phyloP scores from a whole-genome alignment of 2,888 invertebrate genomes.

The Epinotia nisella region DNA sequence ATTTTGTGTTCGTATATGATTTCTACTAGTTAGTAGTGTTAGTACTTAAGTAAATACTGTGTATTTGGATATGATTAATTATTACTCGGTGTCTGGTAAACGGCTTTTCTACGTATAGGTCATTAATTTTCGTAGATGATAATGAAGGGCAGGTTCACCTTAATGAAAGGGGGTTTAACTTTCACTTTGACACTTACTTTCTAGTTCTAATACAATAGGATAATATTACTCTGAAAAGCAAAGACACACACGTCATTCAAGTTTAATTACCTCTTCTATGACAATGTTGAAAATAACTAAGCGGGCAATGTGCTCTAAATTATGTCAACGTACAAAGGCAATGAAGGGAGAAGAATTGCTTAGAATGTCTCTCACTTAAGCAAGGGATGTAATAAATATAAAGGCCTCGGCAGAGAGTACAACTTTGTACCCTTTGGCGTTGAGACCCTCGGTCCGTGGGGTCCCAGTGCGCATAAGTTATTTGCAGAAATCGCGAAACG shows the following conservation, averaged over 20 bases:
- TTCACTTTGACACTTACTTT: not conserved
- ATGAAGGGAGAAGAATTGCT: too few species aligned
- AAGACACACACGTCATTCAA: not conserved
- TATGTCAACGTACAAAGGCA: too few species aligned
- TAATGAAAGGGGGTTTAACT: constrained; percentile 1
- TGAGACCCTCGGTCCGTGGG: too few species aligned
- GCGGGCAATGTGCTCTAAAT: not conserved
- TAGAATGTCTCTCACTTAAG: not conserved
- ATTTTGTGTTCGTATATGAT: constrained; percentile 12
- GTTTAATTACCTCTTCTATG: not conserved
- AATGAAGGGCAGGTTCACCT: constrained; percentile 13
- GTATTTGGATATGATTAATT: constrained; percentile 20
- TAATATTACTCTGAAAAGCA: not conserved
- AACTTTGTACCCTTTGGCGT: too few species aligned
- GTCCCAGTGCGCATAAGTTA: too few species aligned
- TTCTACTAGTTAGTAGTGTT: not conserved
- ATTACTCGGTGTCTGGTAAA: not conserved
- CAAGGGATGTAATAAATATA: too few species aligned
- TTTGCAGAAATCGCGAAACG: too few species aligned
- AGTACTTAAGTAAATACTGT: constrained; percentile 4
- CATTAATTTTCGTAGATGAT: constrained; percentile 22
- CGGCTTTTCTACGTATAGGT: not conserved
- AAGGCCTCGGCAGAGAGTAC: too few species aligned
- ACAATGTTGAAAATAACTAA: not conserved
- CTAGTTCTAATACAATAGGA: not conserved